Percentiles rank a stretch among this genome's conserved stretches.
Conservation (phyloP, 2,888 invertebrate species). For the Iphiclides podalirius region DNA sequence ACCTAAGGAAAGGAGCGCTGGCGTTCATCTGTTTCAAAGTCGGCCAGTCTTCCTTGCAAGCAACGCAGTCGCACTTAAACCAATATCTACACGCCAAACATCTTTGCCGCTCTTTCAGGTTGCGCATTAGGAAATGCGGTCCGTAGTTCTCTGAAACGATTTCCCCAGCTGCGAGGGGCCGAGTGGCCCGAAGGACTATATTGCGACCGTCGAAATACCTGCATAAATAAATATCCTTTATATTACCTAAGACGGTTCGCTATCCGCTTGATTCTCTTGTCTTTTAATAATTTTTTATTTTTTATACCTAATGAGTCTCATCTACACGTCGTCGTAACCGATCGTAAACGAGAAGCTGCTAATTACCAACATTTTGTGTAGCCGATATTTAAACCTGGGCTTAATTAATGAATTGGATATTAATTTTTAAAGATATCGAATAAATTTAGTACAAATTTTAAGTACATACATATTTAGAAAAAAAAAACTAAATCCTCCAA, state of each 20-base stretch:
- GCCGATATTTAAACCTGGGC: too few relatives aligned
- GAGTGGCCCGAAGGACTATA: conserved; percentile 84
- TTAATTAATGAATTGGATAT: too few relatives aligned
- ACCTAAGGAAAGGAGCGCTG: conserved; percentile 64
- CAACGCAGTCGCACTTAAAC: conserved; percentile 86
- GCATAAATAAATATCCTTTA: conserved; percentile 32
- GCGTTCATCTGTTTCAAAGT: conserved; percentile 80
- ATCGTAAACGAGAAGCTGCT: too few relatives aligned
- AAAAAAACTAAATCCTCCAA: too few relatives aligned
- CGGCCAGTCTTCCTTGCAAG: conserved; percentile 89
- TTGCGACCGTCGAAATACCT: conserved; percentile 88
- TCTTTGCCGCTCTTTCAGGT: conserved; percentile 80
- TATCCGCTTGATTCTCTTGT: too few relatives aligned
- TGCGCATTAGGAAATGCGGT: conserved; percentile 82
- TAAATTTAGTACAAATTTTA: too few relatives aligned
- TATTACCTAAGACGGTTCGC: neutral
- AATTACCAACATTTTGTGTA: too few relatives aligned
- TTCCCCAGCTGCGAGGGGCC: conserved; percentile 83
- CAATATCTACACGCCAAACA: conserved; percentile 86
- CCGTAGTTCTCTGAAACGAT: conserved; percentile 92
- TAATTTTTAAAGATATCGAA: too few relatives aligned
- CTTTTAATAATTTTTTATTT: too few relatives aligned
- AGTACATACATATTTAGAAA: too few relatives aligned
- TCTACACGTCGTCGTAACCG: too few relatives aligned
- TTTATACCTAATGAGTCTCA: too few relatives aligned